Conservation (phyloP, 92 coral and sea anemone species). For the Diadumene lineata region DNA sequence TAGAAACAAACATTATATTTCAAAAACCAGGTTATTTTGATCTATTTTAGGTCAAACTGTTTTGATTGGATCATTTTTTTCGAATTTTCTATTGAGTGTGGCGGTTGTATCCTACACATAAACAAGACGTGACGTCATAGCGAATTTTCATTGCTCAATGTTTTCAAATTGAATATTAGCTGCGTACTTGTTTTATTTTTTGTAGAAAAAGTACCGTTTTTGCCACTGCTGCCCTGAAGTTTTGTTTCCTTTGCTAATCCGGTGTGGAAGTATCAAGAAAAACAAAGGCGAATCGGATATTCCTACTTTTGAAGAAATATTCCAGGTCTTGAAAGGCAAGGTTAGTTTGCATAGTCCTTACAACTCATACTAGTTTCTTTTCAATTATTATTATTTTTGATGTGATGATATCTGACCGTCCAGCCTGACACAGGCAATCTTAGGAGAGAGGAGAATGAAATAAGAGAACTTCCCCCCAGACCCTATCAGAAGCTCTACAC, state of each 20-base stretch:
- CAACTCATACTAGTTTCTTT: neutral
- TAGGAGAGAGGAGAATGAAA: too few species aligned
- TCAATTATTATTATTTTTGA: neutral
- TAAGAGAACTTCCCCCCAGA: too few species aligned
- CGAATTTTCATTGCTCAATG: neutral
- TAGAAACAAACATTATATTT: too few species aligned
- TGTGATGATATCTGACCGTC: neutral
- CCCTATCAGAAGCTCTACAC: too few species aligned
- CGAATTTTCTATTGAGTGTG: too few species aligned
- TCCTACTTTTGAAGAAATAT: slow-evolving; percentile 14
- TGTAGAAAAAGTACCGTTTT: slow-evolving; percentile 10
- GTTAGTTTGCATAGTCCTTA: slow-evolving; percentile 1
- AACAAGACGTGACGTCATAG: too few species aligned
- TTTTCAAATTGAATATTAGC: neutral
- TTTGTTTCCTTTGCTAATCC: slow-evolving; percentile 12
- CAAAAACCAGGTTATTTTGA: too few species aligned
- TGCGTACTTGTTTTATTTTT: neutral
- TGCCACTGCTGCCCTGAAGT: slow-evolving; percentile 19
- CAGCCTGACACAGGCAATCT: too few species aligned
- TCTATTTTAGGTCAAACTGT: too few species aligned
- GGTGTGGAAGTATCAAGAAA: too few species aligned
- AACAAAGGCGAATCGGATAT: neutral
- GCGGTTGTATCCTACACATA: too few species aligned
- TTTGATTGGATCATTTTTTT: too few species aligned
- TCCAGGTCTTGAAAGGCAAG: slow-evolving; percentile 7